phyloP scores from a whole-genome alignment of 1,140 invertebrate genomes.

The Prorops nasuta region DNA sequence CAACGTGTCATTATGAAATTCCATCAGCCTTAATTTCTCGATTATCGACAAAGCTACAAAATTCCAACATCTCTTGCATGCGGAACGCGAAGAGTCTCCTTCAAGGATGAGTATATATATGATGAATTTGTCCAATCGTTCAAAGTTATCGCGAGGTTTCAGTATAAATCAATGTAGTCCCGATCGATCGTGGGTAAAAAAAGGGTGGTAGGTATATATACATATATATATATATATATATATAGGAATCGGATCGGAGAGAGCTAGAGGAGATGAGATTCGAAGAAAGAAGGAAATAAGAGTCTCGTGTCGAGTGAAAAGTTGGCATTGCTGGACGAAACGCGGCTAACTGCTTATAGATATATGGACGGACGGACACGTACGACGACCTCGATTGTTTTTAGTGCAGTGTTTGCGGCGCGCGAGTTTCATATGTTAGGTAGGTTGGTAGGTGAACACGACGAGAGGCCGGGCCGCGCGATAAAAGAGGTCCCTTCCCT shows the following conservation, averaged over 20 bases:
- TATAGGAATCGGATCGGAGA: neutral
- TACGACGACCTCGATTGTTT: conserved; percentile 49
- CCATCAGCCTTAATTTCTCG: too few species aligned
- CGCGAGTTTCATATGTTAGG: neutral
- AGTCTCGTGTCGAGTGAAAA: neutral
- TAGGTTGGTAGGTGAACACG: conserved; percentile 9
- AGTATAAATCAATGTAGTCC: too few species aligned
- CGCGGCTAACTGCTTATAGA: conserved; percentile 37
- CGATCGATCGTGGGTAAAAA: neutral
- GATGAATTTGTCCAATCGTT: too few species aligned
- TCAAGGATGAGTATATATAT: too few species aligned
- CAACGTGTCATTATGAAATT: too few species aligned
- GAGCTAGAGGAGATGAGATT: neutral
- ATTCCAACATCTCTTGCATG: too few species aligned
- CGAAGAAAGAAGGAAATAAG: too few species aligned
- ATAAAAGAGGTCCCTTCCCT: conserved; percentile 6
- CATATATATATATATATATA: neutral
- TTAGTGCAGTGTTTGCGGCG: conserved; percentile 26
- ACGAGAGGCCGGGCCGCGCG: neutral
- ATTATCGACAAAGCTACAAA: too few species aligned
- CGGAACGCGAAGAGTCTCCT: too few species aligned
- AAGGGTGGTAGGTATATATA: neutral
- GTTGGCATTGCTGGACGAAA: conserved; percentile 17
- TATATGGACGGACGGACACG: conserved; percentile 19
- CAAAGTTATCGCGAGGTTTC: too few species aligned